Base-by-base conservation (phyloP, 2,797 vertebrate genomes). In the Discoglossus pictus region DNA sequence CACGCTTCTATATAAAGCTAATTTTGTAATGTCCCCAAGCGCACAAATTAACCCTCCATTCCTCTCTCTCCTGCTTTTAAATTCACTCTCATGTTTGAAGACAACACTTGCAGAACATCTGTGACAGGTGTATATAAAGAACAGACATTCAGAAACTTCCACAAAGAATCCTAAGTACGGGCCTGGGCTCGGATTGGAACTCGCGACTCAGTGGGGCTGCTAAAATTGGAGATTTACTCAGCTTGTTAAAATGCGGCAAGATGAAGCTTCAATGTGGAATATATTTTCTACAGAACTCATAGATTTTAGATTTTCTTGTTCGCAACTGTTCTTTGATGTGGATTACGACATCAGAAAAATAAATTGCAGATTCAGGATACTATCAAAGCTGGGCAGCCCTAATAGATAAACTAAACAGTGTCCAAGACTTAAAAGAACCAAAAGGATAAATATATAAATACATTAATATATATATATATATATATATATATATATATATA, bases 221-320 rank as follows among this genome's bases (percentile, higher is more conserved):
- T 64, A 51, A 58, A 70, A 70, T 50, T 70, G 60, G 43, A 63
- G 50, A 70, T 70, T 54, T 63, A 34, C 59, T 63, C 60, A 6
- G 25, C 60, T 43, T 43, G 60, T 63, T 40, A 50, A 35, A 56
- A 13, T 31, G n/a, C 38, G 12, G 24, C 12, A 12, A 59, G 43
- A 62, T 50, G 60, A 63, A 58, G 42, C 52, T 51, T 43, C 68
- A 58, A 47, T 20, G 43, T 38, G 27, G 27, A 54, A 42, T 38
- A 48, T 12, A 56, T 42, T 40, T 35, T 54, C 39, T 34, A 48
- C 43, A 2, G 36, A 47, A 70, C 51, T 63, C 68, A 46, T 24
- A 34, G 25, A 36, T 48, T 63, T 23, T 70, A 63, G 50, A 62
- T 70, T 34, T 70, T 48, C 48, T 47, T 62, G 67, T n/a, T n/a